Evolutionary conservation across 2,888 invertebrate species (phyloP), one percentile per base, ranked within the genome.

Genomic region (Chromoteleia sp.): DNA sequence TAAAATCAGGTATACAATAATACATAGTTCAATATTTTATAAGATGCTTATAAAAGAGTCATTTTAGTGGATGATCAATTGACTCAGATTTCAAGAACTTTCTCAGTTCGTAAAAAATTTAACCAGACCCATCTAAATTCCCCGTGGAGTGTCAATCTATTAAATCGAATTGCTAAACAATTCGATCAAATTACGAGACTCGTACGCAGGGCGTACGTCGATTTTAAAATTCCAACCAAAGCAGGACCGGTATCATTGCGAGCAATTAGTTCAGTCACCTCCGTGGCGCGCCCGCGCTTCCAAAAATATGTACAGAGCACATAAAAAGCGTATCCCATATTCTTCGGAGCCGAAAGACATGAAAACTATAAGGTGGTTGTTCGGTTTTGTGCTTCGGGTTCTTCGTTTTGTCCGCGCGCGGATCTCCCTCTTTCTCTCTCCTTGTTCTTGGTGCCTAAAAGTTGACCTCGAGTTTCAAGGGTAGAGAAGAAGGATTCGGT

Each of bases 391-490:
- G 6, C 15, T 10, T 41, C 25, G 43, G 48, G 30, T 65, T n/a
- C 50, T 17, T 33, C 41, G 41, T 50, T 33, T 67, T 52, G 50
- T n/a, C 25, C 41, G 30, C 58, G 29, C 29, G 15, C 39, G 43
- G 2, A n/a, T 29, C 30, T 21, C 36, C 21, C 63, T 39, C 48
- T 83, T 77, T 61, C 29, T 54, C 61, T 29, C 29, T 56, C 82
- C 71, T 83, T 80, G 85, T 86, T 84, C 83, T 88, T 88, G 87
- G 86, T 89, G 88, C 90, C 92, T 89, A 89, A 91, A 92, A 89
- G 91, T 90, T 92, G 92, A 92, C 92, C 92, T 92, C 92, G 92
- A 92, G 90, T 92, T 92, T 92, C 92, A 92, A 92, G 92, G 92
- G 91, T 92, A 91, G 90, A 90, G 91, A 90, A 90, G 92, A 48